Conservation (phyloP, 2,888 invertebrate species). For the Macrophya alboannulata region DNA sequence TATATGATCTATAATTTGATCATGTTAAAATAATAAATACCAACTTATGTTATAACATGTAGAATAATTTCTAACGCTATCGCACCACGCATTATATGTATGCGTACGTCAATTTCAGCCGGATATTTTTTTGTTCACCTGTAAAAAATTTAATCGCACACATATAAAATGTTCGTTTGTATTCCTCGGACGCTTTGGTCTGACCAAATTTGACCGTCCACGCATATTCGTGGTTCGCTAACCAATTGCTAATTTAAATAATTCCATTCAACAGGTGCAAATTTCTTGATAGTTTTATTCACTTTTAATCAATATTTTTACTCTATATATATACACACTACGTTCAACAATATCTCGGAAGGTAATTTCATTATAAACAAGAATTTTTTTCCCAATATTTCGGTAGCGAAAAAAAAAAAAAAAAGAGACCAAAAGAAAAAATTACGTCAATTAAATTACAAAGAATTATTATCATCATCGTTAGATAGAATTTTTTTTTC, state of each 20-base stretch:
- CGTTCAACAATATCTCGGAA: background rate
- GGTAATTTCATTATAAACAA: conserved; percentile 23
- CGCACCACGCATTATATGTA: background rate
- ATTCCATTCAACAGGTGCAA: conserved; percentile 57
- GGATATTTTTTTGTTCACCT: background rate
- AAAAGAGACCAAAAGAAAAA: too few relatives aligned
- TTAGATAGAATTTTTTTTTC: background rate
- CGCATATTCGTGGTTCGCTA: conserved; percentile 47
- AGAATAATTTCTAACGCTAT: background rate
- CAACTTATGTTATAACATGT: background rate
- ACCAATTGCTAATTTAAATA: conserved; percentile 55
- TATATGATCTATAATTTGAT: background rate
- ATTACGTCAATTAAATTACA: background rate
- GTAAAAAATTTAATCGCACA: conserved; percentile 3
- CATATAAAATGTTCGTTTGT: conserved; percentile 33
- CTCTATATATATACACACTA: background rate
- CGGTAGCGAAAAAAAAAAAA: background rate
- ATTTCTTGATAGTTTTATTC: conserved; percentile 21
- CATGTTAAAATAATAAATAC: background rate
- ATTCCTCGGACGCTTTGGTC: conserved; percentile 25
- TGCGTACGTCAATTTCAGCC: conserved; percentile 15
- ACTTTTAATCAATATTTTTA: conserved; percentile 26
- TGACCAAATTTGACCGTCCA: conserved; percentile 54
- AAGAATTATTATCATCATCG: background rate
- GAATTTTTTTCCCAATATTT: conserved; percentile 17